Conservation (phyloP, 2,797 vertebrate species). For the Tenualosa thibaudeaui region DNA sequence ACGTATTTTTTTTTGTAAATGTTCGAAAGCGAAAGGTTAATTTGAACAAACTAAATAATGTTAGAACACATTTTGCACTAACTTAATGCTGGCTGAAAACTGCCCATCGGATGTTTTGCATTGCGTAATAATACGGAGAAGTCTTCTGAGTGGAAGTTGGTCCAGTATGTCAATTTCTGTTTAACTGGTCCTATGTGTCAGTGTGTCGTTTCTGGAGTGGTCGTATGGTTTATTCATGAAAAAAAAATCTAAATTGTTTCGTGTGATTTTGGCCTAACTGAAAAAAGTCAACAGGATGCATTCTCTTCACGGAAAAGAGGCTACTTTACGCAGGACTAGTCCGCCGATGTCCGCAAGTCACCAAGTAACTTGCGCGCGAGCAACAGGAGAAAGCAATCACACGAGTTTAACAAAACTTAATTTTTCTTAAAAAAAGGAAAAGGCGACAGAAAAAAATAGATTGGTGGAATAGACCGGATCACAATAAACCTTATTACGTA, state of each 20-base stretch:
- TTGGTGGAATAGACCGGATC: background rate
- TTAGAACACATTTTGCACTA: background rate
- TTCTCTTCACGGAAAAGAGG: background rate
- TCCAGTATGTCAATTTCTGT: no score
- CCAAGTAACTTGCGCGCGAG: background rate
- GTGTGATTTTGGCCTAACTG: background rate
- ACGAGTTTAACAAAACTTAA: background rate
- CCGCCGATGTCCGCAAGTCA: background rate
- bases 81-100: background rate
- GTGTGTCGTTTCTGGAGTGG: no score
- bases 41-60: background rate
- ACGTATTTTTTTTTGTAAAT: background rate
- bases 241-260: no score
- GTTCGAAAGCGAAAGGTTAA: background rate
- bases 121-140: no score
- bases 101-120: background rate
- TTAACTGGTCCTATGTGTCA: no score
- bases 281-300: background rate
- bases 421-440: background rate
- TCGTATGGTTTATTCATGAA: no score
- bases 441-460: no score
- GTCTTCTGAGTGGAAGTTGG: no score
- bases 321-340: background rate
- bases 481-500: background rate
- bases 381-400: background rate